These are phyloP conservation scores for Microplitis demolitor DNA, from an alignment of 1,140 invertebrate genomes.

Conservation along the genomic window DNA sequence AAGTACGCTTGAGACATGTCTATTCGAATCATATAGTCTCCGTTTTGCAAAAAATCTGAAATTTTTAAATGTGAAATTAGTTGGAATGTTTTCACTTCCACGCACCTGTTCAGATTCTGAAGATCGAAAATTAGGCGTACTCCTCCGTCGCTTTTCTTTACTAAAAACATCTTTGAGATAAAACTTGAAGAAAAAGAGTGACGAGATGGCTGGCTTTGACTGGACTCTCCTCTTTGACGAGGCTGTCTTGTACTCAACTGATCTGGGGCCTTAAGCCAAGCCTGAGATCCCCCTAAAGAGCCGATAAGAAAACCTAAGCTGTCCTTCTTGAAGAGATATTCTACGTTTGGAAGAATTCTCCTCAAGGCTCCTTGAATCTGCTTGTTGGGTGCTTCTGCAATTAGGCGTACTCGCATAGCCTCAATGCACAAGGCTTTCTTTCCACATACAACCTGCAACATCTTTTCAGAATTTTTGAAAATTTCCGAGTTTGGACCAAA, in stretches of 20 bases:
- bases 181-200: conserved; percentile 25
- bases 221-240: too few species aligned
- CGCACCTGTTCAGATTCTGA: conserved; percentile 35
- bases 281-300: conserved; percentile 35
- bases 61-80: conserved; percentile 37
- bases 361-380: conserved; percentile 29
- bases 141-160: conserved; percentile 29
- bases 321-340: conserved; percentile 34
- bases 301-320: conserved; percentile 34
- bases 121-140: conserved; percentile 41
- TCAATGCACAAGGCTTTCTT: conserved; percentile 41
- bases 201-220: too few species aligned
- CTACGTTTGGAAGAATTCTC: conserved; percentile 30
- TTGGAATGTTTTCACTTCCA: conserved; percentile 36
- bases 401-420: conserved; percentile 32
- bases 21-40: conserved; percentile 45
- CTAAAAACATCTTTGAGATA: conserved; percentile 44
- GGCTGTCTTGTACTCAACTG: too few species aligned
- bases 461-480: conserved; percentile 24
- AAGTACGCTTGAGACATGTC: conserved; percentile 45
- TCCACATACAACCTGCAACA: conserved; percentile 38
- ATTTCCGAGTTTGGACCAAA: conserved; percentile 4
- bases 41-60: conserved; percentile 36
- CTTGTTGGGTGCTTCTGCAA: conserved; percentile 26
- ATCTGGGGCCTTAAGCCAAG: conserved; percentile 30